A percentile compares a stretch with the other conserved stretches of the same genome.
Conservation (phyloP, 2,888 invertebrate species). For the Frankliniella fusca region DNA sequence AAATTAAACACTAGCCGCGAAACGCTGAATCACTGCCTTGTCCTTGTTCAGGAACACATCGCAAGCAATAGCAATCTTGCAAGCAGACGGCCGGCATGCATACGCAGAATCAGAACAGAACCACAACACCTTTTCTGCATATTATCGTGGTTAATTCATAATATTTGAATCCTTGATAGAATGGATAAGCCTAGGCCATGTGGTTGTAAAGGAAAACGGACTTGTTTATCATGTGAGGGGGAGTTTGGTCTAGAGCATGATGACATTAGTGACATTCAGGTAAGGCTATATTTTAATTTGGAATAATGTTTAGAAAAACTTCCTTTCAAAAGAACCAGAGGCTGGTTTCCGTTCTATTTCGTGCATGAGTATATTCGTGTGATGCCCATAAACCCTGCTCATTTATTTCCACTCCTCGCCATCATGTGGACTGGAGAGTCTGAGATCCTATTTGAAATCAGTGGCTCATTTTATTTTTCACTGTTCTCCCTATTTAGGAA, state of each 20-base stretch:
- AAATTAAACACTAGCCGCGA: too few relatives aligned
- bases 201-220: conserved; percentile 89
- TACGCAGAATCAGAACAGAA: background rate
- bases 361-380: background rate
- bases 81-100: too few relatives aligned
- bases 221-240: conserved; percentile 81
- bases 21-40: too few relatives aligned
- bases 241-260: conserved; percentile 54
- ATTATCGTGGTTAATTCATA: background rate
- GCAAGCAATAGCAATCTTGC: too few relatives aligned
- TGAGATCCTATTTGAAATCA: background rate
- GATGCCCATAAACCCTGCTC: background rate
- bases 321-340: background rate
- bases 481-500: background rate
- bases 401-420: background rate
- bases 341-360: background rate
- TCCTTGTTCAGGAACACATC: too few relatives aligned
- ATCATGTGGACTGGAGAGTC: too few relatives aligned
- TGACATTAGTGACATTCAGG: conserved; percentile 43
- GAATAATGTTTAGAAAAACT: background rate
- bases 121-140: background rate
- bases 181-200: conserved; percentile 71
- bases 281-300: conserved; percentile 27
- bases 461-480: background rate
- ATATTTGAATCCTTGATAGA: background rate